Conservation (phyloP, 1,140 invertebrate genomes). For the Caenorhabditis latens region DNA sequence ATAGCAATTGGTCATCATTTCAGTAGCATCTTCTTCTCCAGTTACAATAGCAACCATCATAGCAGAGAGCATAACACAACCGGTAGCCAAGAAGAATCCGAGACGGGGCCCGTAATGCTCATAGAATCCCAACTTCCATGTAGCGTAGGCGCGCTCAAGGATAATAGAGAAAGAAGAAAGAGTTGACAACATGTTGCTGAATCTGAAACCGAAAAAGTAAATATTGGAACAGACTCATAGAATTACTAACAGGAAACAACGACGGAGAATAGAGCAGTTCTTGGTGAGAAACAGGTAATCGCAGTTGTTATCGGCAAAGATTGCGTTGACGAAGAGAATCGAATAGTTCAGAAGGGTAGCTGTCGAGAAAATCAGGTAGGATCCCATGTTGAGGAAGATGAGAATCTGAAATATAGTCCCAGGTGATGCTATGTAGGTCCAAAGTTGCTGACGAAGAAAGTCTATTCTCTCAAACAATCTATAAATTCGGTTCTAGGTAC, state of each 20-base stretch:
- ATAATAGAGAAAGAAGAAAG: neutral
- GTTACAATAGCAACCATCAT: neutral
- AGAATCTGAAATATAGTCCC: neutral
- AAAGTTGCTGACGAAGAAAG: no score
- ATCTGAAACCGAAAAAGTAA: neutral
- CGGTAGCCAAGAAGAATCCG: neutral
- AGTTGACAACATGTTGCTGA: neutral
- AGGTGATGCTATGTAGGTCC: no score
- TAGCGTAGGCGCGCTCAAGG: neutral
- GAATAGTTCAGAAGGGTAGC: neutral
- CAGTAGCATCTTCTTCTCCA: neutral
- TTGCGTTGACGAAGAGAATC: neutral
- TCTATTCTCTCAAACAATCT: no score
- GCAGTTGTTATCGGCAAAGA: neutral
- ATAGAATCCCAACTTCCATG: neutral
- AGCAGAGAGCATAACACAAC: no score
- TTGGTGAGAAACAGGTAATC: neutral
- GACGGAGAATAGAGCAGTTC: constrained; percentile 9
- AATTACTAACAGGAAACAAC: neutral
- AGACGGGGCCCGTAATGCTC: neutral
- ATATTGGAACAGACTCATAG: neutral
- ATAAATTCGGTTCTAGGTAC: no score
- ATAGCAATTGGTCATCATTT: constrained; percentile 1
- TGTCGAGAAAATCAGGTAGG: neutral
- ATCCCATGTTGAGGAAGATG: neutral